A percentile compares a stretch with the other conserved stretches of the same genome.
These are phyloP conservation scores for Zosterops borbonicus DNA, from an alignment of 2,113 vertebrate species.

Conservation along the genomic window DNA sequence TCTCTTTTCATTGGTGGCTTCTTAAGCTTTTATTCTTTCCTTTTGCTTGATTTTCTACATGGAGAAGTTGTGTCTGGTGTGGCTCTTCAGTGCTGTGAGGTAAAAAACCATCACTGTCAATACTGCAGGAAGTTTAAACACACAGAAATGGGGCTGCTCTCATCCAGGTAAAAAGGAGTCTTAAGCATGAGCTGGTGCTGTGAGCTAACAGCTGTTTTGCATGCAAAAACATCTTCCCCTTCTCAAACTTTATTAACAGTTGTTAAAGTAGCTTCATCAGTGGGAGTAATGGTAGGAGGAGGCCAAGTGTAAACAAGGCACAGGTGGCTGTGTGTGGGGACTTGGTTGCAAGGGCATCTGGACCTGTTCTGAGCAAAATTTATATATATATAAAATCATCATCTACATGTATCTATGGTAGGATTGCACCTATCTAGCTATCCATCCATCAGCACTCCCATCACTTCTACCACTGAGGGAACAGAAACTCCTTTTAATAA, in stretches of 20 bases:
- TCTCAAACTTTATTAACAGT: slow-evolving; percentile 17
- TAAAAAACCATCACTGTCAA: neutral
- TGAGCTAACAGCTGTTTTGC: neutral
- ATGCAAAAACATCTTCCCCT: neutral
- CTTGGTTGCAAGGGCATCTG: neutral
- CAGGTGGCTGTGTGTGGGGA: slow-evolving; percentile 3
- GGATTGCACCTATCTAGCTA: neutral
- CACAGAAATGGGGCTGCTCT: neutral
- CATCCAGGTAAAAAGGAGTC: neutral
- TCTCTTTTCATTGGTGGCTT: neutral
- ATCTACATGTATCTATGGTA: neutral
- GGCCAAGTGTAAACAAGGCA: slow-evolving; percentile 6
- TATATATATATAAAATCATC: too few relatives aligned
- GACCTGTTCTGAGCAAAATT: neutral
- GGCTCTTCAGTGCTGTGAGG: neutral
- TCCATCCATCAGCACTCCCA: neutral
- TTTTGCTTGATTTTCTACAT: neutral
- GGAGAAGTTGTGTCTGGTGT: neutral
- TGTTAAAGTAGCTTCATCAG: neutral
- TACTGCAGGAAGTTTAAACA: neutral
- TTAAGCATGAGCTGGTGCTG: neutral
- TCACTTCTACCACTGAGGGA: neutral
- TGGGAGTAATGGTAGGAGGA: neutral
- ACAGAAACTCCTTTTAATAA: neutral
- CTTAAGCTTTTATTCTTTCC: neutral